A percentile compares a stretch with the other conserved stretches of the same genome.
Conservation (phyloP, 1,140 invertebrate species). For the Drosophila pectinifera region DNA sequence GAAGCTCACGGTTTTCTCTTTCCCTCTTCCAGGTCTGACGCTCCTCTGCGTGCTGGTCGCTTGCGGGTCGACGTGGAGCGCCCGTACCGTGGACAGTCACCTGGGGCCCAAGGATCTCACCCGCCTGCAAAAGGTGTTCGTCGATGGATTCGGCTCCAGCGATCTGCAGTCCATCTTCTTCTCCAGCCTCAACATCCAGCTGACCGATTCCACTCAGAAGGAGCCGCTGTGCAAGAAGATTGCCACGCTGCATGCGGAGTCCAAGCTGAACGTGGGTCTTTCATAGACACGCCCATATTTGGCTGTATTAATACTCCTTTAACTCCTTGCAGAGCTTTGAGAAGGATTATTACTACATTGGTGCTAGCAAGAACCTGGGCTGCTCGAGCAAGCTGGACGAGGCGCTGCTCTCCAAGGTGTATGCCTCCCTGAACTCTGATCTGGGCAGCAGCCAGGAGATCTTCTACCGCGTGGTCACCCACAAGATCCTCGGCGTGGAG, state of each 20-base stretch:
- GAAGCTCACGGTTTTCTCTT: slow-evolving; percentile 8
- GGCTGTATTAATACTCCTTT: background rate
- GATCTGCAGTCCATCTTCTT: slow-evolving; percentile 82
- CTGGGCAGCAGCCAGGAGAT: slow-evolving; percentile 72
- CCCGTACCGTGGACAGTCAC: slow-evolving; percentile 74
- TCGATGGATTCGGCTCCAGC: slow-evolving; percentile 74
- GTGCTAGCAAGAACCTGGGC: slow-evolving; percentile 68
- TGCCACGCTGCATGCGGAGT: slow-evolving; percentile 61
- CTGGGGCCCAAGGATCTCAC: slow-evolving; percentile 68
- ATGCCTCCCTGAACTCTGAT: slow-evolving; percentile 59
- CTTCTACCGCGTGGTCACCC: slow-evolving; percentile 68
- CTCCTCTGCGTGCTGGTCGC: slow-evolving; percentile 57
- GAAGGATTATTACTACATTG: slow-evolving; percentile 83
- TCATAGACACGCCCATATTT: background rate
- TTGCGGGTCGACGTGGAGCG: slow-evolving; percentile 47
- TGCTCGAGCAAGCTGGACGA: slow-evolving; percentile 69
- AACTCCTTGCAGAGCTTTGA: slow-evolving; percentile 71
- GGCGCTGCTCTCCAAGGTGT: slow-evolving; percentile 63
- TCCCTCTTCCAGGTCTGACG: slow-evolving; percentile 42
- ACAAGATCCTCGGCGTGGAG: slow-evolving; percentile 67
- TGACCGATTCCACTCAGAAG: slow-evolving; percentile 63
- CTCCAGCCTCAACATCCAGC: slow-evolving; percentile 72
- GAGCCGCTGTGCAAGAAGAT: slow-evolving; percentile 70
- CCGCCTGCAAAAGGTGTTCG: slow-evolving; percentile 80
- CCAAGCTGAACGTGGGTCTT: slow-evolving; percentile 79